phyloP scores from a whole-genome alignment of 2,888 invertebrate genomes.

The Piscicola geometra region DNA sequence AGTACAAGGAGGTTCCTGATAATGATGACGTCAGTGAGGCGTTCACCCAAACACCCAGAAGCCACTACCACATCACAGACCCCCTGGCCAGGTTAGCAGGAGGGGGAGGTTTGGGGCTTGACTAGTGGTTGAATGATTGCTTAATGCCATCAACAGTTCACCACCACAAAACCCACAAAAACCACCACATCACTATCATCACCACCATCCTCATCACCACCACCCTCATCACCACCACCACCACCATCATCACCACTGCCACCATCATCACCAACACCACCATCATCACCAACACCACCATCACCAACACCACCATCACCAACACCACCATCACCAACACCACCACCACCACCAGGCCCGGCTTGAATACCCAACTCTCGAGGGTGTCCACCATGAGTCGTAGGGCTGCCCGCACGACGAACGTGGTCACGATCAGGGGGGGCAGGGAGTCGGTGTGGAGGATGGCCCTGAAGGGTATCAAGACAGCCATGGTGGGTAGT shows the following conservation, averaged over 20 bases:
- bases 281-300: too few relatives aligned
- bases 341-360: conserved; percentile 4
- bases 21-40: conserved; percentile 5
- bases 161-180: too few relatives aligned
- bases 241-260: too few relatives aligned
- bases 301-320: not conserved
- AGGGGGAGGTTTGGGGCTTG: too few relatives aligned
- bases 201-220: too few relatives aligned
- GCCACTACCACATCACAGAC: not conserved
- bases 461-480: conserved; percentile 34
- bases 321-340: not conserved
- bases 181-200: too few relatives aligned
- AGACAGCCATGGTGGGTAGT: conserved; percentile 9
- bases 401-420: not conserved
- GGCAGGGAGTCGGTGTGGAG: conserved; percentile 23
- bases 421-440: not conserved
- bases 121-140: too few relatives aligned
- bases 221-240: too few relatives aligned
- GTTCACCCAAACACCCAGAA: not conserved
- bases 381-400: conserved; percentile 15
- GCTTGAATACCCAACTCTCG: conserved; percentile 14
- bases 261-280: too few relatives aligned
- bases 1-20: conserved; percentile 14
- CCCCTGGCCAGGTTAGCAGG: not conserved
- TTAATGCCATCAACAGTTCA: too few relatives aligned